phyloP scores from a whole-genome alignment of 2,888 invertebrate genomes.

The Myopa tessellatipennis region DNA sequence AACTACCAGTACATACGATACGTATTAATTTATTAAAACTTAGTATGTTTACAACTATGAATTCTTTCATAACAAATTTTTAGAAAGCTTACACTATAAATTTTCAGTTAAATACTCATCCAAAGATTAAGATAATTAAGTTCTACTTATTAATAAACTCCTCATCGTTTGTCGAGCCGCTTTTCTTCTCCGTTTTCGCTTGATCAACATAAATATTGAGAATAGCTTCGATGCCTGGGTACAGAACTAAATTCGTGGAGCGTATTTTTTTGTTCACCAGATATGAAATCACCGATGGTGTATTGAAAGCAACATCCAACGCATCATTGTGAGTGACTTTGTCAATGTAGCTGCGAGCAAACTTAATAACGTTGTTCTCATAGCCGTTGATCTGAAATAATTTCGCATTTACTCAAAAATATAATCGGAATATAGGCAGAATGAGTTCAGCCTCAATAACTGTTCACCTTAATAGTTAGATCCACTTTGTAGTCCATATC shows the following conservation, averaged over 20 bases:
- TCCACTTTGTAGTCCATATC: slow-evolving; percentile 77
- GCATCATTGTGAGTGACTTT: slow-evolving; percentile 71
- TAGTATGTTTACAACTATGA: slow-evolving; percentile 1
- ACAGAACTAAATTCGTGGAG: slow-evolving; percentile 63
- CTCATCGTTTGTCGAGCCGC: slow-evolving; percentile 42
- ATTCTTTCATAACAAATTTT: not conserved
- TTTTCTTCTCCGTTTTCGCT: slow-evolving; percentile 52
- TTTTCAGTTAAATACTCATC: not conserved
- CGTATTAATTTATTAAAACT: too few species aligned
- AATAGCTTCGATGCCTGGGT: slow-evolving; percentile 68
- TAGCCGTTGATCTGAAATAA: slow-evolving; percentile 69
- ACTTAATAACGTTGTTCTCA: slow-evolving; percentile 70
- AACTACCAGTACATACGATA: not conserved
- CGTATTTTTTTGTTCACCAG: slow-evolving; percentile 64
- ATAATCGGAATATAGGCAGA: not conserved
- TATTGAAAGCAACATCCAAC: slow-evolving; percentile 69
- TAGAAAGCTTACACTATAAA: not conserved
- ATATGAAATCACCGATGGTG: slow-evolving; percentile 64
- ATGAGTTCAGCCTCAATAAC: slow-evolving; percentile 38
- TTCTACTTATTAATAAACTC: slow-evolving; percentile 43
- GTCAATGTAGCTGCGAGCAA: slow-evolving; percentile 70
- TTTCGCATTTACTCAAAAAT: not conserved
- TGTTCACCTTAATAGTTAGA: slow-evolving; percentile 73
- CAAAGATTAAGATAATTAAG: not conserved
- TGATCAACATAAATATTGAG: slow-evolving; percentile 65